Conservation (phyloP, 2,113 vertebrate species). For the Labeo catla region DNA sequence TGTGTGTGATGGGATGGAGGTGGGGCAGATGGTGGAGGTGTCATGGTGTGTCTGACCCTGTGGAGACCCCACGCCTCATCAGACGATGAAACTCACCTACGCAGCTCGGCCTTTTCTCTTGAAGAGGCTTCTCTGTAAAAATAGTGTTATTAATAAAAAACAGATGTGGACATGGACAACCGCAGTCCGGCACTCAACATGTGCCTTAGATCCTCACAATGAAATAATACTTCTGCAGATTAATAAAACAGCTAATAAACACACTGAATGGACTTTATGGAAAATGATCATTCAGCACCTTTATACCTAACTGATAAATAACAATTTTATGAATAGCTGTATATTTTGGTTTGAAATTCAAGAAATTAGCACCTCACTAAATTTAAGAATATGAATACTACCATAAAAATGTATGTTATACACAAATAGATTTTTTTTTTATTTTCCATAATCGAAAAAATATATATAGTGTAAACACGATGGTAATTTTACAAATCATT, state of each 20-base stretch:
- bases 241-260: constrained; percentile 11
- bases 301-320: background rate
- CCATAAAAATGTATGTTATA: no score
- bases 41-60: constrained; percentile 64
- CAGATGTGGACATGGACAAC: constrained; percentile 79
- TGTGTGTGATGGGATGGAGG: constrained; percentile 36
- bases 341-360: background rate
- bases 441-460: constrained; percentile 5
- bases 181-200: constrained; percentile 46
- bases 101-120: constrained; percentile 71
- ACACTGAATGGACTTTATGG: background rate
- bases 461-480: constrained; percentile 48
- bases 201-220: background rate
- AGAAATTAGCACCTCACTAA: background rate
- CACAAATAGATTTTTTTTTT: background rate
- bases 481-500: constrained; percentile 79
- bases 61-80: constrained; percentile 70
- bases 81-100: constrained; percentile 79
- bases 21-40: constrained; percentile 29
- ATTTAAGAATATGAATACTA: background rate
- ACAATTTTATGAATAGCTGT: background rate
- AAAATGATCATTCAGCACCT: constrained; percentile 2
- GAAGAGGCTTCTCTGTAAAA: constrained; percentile 78
- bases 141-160: constrained; percentile 75
- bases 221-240: background rate